A percentile compares a stretch with the other conserved stretches of the same genome.
Evolutionary conservation across 2,888 invertebrate species (phyloP).

Genomic region (Amaurobius ferox): DNA sequence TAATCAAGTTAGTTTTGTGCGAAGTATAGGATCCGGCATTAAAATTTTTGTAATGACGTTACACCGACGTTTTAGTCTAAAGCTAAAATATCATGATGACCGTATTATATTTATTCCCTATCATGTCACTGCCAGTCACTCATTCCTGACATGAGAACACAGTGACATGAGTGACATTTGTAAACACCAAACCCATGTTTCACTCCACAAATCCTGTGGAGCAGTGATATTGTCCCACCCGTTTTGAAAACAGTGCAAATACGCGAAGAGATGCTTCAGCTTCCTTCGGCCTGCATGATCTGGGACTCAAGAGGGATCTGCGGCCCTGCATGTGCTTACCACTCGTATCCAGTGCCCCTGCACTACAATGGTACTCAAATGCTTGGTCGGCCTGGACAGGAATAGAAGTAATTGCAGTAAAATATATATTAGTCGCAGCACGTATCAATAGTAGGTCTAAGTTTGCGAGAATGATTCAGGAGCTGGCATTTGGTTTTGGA

Average conservation of each 20-base stretch:
- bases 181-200: not conserved
- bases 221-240: not conserved
- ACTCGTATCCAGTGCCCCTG: too few species aligned
- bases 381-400: not conserved
- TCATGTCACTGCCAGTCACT: not conserved
- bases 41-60: too few species aligned
- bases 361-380: too few species aligned
- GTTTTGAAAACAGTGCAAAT: slow-evolving; percentile 60
- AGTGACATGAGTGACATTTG: not conserved
- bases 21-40: too few species aligned
- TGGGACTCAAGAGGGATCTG: not conserved
- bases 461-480: not conserved
- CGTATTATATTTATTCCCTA: too few species aligned
- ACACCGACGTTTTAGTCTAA: too few species aligned
- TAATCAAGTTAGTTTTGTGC: too few species aligned
- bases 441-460: not conserved
- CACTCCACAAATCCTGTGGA: not conserved
- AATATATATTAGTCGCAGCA: not conserved
- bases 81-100: too few species aligned
- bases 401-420: not conserved
- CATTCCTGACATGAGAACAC: not conserved
- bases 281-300: not conserved
- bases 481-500: not conserved
- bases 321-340: not conserved
- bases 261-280: slow-evolving; percentile 6